These are phyloP conservation scores for Chloroclystis v-ata DNA, from an alignment of 2,888 invertebrate species.

Conservation along the genomic window DNA sequence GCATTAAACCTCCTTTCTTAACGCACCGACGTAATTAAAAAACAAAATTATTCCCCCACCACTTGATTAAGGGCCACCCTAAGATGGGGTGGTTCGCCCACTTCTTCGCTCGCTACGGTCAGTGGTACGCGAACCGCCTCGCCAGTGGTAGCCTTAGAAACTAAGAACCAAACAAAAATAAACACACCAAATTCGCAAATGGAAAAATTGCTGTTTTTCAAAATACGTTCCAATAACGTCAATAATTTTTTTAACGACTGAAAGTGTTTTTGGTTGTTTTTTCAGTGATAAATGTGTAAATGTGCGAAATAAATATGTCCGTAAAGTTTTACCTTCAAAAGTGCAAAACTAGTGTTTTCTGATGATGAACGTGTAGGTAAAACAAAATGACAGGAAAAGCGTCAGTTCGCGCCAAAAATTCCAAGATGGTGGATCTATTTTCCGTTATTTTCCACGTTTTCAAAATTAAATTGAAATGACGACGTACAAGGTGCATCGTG, in stretches of 20 bases:
- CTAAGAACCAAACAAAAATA: conserved; percentile 72
- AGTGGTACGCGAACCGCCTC: conserved; percentile 65
- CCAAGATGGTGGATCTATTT: conserved; percentile 53
- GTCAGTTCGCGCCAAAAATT: conserved; percentile 70
- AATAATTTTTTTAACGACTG: too few relatives aligned
- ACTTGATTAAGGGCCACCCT: conserved; percentile 60
- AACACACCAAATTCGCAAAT: conserved; percentile 52
- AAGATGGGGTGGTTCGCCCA: conserved; percentile 39
- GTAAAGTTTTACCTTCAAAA: conserved; percentile 50
- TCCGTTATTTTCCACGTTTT: conserved; percentile 64
- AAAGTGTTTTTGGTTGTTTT: conserved; percentile 1
- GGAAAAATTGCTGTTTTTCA: conserved; percentile 1
- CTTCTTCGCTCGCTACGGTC: conserved; percentile 71
- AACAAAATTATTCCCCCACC: conserved; percentile 71
- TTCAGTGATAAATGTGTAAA: conserved; percentile 33
- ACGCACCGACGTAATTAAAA: conserved; percentile 73
- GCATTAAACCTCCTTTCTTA: conserved; percentile 39
- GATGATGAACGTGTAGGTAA: conserved; percentile 19
- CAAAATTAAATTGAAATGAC: conserved; percentile 75
- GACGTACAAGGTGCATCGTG: conserved; percentile 37
- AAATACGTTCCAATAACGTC: too few relatives aligned
- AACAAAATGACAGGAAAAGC: conserved; percentile 56
- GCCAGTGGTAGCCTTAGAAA: conserved; percentile 71
- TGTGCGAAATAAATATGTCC: conserved; percentile 47
- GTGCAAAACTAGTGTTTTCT: conserved; percentile 34